Evolutionary conservation across 2,888 invertebrate species (phyloP).

Genomic region (Drosophila setosimentum): DNA sequence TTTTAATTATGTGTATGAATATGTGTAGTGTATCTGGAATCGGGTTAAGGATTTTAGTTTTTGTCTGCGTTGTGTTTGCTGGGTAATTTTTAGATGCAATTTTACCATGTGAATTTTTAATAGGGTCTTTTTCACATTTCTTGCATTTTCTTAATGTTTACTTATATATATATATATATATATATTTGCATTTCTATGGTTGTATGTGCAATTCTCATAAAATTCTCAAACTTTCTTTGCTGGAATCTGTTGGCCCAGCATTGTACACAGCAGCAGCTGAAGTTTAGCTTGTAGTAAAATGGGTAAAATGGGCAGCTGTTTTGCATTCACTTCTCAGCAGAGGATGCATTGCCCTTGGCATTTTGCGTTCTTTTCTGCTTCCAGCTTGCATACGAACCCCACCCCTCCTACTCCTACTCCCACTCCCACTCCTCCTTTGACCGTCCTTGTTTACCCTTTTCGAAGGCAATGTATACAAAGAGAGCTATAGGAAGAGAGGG

Average conservation of each 20-base stretch:
- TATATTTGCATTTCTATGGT: neutral
- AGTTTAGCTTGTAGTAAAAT: constrained; percentile 13
- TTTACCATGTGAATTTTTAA: neutral
- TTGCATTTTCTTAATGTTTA: neutral
- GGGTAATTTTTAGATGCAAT: neutral
- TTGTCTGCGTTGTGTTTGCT: neutral
- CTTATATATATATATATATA: neutral
- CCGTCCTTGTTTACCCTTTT: constrained; percentile 57
- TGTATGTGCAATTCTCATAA: neutral
- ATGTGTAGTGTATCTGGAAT: neutral
- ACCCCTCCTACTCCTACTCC: neutral
- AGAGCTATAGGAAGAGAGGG: constrained; percentile 12
- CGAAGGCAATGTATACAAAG: constrained; percentile 24
- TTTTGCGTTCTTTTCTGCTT: constrained; percentile 42
- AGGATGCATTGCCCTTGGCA: constrained; percentile 60
- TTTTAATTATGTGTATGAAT: neutral
- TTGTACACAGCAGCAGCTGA: constrained; percentile 3
- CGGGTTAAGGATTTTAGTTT: neutral
- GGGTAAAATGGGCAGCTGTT: constrained; percentile 26
- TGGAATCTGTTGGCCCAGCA: constrained; percentile 25
- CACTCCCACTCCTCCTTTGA: constrained; percentile 26
- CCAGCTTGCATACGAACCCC: neutral
- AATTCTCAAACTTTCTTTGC: constrained; percentile 1
- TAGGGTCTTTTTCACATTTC: neutral
- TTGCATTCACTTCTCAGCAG: constrained; percentile 16